Evolutionary conservation across 2,113 vertebrate genomes (phyloP).

Genomic region (Paedocypris sp.): DNA sequence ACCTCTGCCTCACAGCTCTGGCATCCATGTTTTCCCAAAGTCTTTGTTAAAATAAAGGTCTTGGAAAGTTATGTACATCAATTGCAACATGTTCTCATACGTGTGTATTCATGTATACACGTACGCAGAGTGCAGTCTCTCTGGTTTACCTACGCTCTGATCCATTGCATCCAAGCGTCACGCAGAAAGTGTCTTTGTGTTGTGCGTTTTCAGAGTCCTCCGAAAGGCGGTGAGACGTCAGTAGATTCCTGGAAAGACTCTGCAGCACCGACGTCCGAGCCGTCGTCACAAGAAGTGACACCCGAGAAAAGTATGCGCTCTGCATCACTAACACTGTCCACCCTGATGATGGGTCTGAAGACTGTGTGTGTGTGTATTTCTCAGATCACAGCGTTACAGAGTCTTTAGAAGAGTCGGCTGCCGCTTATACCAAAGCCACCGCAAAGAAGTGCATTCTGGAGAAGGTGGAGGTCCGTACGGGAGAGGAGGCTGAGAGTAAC

Average conservation of each 20-base stretch:
- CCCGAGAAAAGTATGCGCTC: slow-evolving; percentile 77
- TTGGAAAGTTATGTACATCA: too few species aligned
- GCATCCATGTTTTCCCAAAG: too few species aligned
- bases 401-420: slow-evolving; percentile 92
- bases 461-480: slow-evolving; percentile 94
- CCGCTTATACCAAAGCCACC: slow-evolving; percentile 96
- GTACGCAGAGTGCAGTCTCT: too few species aligned
- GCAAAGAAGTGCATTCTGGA: slow-evolving; percentile 90
- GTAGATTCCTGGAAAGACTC: slow-evolving; percentile 74
- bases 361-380: slow-evolving; percentile 19
- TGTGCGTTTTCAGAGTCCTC: slow-evolving; percentile 71
- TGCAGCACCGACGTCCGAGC: slow-evolving; percentile 67
- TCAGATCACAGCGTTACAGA: slow-evolving; percentile 76
- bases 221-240: slow-evolving; percentile 68
- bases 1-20: too few species aligned
- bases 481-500: slow-evolving; percentile 95
- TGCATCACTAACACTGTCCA: not conserved
- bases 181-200: not conserved
- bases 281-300: slow-evolving; percentile 77
- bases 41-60: too few species aligned
- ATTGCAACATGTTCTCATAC: too few species aligned
- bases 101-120: too few species aligned
- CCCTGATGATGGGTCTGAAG: not conserved
- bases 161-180: not conserved
- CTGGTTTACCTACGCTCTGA: too few species aligned